Percentiles rank a stretch among this genome's conserved stretches.
phyloP scores from a whole-genome alignment of 2,888 invertebrate genomes.

The Saturnia pavonia region DNA sequence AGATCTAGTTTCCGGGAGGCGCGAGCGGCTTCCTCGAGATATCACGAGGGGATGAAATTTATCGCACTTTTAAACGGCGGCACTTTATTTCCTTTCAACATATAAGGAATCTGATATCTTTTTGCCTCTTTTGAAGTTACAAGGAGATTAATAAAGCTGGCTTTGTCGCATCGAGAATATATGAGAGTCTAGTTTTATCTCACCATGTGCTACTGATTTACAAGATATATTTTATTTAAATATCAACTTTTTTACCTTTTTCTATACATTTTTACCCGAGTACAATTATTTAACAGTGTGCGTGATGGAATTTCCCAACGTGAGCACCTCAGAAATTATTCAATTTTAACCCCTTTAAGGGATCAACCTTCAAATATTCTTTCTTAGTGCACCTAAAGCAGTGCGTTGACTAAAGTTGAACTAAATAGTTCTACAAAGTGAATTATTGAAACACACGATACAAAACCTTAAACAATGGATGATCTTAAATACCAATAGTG shows the following conservation, averaged over 20 bases:
- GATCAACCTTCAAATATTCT: not conserved
- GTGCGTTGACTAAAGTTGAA: not conserved
- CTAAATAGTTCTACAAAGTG: not conserved
- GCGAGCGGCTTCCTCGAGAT: slow-evolving; percentile 6
- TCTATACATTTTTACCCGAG: not conserved
- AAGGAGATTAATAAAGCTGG: slow-evolving; percentile 1
- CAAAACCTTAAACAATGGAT: not conserved
- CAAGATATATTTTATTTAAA: no score
- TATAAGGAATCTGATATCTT: slow-evolving; percentile 6
- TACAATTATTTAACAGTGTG: not conserved
- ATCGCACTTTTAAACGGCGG: slow-evolving; percentile 13
- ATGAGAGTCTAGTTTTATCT: not conserved
- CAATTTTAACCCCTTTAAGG: not conserved
- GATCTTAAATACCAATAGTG: not conserved
- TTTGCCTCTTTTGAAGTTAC: slow-evolving; percentile 6
- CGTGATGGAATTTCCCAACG: not conserved
- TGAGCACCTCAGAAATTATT: not conserved
- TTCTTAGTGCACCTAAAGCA: no score
- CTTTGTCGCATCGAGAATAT: not conserved
- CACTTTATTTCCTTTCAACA: slow-evolving; percentile 15
- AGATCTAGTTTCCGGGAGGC: not conserved
- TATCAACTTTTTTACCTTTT: not conserved
- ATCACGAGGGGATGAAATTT: slow-evolving; percentile 3
- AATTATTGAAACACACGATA: no score
- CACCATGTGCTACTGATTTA: not conserved